phyloP scores from a whole-genome alignment of 2,888 invertebrate genomes.

The Tetrapedia diversipes region DNA sequence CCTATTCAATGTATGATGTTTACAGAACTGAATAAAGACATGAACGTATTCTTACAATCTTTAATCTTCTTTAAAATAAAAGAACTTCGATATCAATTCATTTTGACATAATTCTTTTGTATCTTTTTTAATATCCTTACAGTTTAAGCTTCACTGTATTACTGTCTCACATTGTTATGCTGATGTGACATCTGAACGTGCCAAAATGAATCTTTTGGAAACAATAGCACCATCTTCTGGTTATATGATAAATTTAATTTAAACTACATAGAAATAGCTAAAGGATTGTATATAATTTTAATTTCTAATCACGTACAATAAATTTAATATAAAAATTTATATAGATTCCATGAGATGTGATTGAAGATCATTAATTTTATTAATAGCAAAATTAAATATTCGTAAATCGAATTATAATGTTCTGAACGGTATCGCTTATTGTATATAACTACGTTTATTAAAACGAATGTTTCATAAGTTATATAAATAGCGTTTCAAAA shows the following conservation, averaged over 20 bases:
- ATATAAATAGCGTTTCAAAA: neutral
- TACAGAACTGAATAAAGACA: neutral
- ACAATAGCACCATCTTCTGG: constrained; percentile 33
- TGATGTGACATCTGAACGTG: neutral
- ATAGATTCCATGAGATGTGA: too few relatives aligned
- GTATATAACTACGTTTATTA: neutral
- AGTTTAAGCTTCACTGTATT: neutral
- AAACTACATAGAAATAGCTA: constrained; percentile 11
- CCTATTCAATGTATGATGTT: neutral
- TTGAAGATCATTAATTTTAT: neutral
- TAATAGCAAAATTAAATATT: neutral
- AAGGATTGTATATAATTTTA: neutral
- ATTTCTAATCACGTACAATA: neutral
- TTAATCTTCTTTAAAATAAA: neutral
- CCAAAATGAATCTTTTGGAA: neutral
- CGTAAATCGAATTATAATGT: neutral
- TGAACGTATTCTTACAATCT: neutral
- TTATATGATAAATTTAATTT: constrained; percentile 9
- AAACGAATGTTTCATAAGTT: neutral
- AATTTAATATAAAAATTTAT: neutral
- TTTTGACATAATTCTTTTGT: neutral
- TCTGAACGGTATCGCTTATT: neutral
- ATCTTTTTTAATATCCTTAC: constrained; percentile 2
- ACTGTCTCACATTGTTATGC: neutral
- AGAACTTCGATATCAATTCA: neutral